phyloP scores from a whole-genome alignment of 2,797 vertebrate genomes.

The Malacoraja senta region DNA sequence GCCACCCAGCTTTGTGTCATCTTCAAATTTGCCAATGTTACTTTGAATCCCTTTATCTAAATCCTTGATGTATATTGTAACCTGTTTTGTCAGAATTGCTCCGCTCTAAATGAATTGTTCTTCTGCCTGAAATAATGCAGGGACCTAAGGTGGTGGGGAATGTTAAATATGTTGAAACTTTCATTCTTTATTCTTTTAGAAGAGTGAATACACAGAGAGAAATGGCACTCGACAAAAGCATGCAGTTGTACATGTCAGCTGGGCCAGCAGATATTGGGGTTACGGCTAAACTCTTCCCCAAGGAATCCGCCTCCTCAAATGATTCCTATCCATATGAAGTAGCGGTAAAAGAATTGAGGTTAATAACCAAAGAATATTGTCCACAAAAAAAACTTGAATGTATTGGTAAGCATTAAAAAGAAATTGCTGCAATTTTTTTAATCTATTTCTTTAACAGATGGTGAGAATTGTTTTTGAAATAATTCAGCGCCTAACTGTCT shows the following conservation, averaged over 20 bases:
- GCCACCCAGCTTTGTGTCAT: no score
- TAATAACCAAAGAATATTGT: conserved; percentile 68
- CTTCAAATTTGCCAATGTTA: no score
- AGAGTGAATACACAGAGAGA: conserved; percentile 66
- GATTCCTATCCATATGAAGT: conserved; percentile 67
- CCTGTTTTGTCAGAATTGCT: background rate
- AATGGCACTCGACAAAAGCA: conserved; percentile 62
- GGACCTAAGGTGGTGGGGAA: background rate
- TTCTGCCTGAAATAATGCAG: background rate
- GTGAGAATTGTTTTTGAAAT: background rate
- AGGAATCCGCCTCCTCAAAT: conserved; percentile 40
- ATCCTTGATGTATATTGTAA: no score
- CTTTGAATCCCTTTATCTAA: no score
- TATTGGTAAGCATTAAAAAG: conserved; percentile 62
- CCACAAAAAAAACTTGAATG: conserved; percentile 88
- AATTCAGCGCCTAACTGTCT: background rate
- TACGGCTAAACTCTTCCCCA: conserved; percentile 66
- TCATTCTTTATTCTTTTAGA: conserved; percentile 51
- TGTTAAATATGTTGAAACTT: background rate
- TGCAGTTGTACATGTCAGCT: conserved; percentile 59
- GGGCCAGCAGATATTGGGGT: conserved; percentile 70
- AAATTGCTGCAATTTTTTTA: background rate
- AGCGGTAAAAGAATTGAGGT: conserved; percentile 71
- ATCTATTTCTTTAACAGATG: background rate
- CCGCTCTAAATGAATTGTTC: background rate